Percentiles rank a stretch among this genome's conserved stretches.
Evolutionary conservation across 2,888 invertebrate genomes (phyloP).

Genomic region (Caenorhabditis virilis): DNA sequence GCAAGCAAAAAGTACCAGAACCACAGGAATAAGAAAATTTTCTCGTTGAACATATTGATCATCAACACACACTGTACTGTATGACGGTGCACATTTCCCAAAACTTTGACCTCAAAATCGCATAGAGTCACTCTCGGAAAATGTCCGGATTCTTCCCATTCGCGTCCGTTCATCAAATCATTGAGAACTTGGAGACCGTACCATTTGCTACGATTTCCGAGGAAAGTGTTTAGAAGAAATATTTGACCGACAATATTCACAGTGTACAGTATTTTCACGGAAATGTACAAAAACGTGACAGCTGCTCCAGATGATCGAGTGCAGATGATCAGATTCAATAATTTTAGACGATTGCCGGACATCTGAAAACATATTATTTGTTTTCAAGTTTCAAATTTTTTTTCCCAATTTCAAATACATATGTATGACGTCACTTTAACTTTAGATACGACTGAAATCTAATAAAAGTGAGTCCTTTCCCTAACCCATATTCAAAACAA

Average conservation of each 20-base stretch:
- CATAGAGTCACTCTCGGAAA: conserved; percentile 68
- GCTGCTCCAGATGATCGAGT: conserved; percentile 68
- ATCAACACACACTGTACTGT: conserved; percentile 68
- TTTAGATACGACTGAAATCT: no score
- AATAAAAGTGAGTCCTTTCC: no score
- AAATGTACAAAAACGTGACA: conserved; percentile 66
- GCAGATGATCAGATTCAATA: conserved; percentile 67
- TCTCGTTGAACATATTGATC: conserved; percentile 69
- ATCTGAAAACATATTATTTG: conserved; percentile 52
- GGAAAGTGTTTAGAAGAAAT: conserved; percentile 67
- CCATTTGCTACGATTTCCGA: conserved; percentile 66
- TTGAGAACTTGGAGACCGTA: conserved; percentile 68
- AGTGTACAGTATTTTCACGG: conserved; percentile 66
- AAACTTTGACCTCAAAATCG: conserved; percentile 69
- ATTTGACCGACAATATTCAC: conserved; percentile 68
- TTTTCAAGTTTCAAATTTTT: not conserved
- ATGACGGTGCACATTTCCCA: conserved; percentile 68
- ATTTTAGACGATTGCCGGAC: conserved; percentile 64
- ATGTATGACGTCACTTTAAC: not conserved
- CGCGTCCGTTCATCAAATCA: conserved; percentile 68
- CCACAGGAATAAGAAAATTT: conserved; percentile 68
- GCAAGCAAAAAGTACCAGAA: conserved; percentile 68
- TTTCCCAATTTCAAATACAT: conserved; percentile 1
- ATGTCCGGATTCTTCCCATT: conserved; percentile 68
- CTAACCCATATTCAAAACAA: no score